Base-by-base conservation (phyloP, 2,888 invertebrate species). In the Lasioglossum leucozonium region DNA sequence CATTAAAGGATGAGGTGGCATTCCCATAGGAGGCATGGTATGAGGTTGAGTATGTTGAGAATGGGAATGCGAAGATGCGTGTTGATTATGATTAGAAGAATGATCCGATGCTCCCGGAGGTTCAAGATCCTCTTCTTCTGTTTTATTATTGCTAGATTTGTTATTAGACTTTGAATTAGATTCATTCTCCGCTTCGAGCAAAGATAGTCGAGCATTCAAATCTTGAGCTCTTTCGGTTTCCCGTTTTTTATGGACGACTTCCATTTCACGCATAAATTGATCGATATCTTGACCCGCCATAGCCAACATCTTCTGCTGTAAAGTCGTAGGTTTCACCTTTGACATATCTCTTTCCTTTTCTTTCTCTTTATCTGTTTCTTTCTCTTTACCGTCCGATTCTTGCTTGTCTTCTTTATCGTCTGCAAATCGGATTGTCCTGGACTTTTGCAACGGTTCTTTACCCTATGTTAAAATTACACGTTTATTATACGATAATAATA, bases 221-320 rank as follows among this genome's bases (percentile, higher is more conserved):
- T 97, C 97, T 30, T 96, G 96, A 0, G 96, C 96, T 89, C 97
- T 95, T 90, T 97, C 97, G n/a, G 96, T 95, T 92, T 97, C 97
- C 86, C 97, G 96, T 94, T 97, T 97, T 92, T 97, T 97, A 89
- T 98, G 98, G 0, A 97, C 98, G 85, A 97, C 97, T 95, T 98
- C 98, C 98, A 98, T 98, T 96, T 98, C 98, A 93, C 98, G 97
- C 98, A 98, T 98, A 91, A 98, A 98, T 87, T 98, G 98, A 91
- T 98, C 98, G 34, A 98, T 98, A 92, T 98, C 98, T 95, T 99
- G 98, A 0, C 98, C 98, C 18, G 98, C 98, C 92, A 98, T 96
- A n/a, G 97, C 97, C 92, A 98, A 95, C 98, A 98, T 98, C 90
- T 98, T 97, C 91, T 98, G 98, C 93, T 98, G 98, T 51, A 98